These are phyloP conservation scores for Pocillopora meandrina DNA, from an alignment of 92 coral and sea anemone species.

Conservation along the genomic window DNA sequence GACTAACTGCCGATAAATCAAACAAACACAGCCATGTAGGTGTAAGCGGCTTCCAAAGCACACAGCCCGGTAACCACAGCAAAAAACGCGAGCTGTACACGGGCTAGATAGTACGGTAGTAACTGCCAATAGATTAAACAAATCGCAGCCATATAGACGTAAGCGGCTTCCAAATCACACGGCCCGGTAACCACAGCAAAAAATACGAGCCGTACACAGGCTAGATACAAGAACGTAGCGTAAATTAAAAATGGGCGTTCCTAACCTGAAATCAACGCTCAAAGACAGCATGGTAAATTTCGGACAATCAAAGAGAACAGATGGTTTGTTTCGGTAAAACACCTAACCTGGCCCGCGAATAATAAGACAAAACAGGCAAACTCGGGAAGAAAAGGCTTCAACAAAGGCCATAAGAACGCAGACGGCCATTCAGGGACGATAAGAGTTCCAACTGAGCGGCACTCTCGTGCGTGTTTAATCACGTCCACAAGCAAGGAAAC, in stretches of 20 bases:
- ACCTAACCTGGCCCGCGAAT: too few relatives aligned
- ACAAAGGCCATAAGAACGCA: too few relatives aligned
- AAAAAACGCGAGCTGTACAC: background rate
- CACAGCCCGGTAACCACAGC: too few relatives aligned
- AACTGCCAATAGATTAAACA: background rate
- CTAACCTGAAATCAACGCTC: slow-evolving; percentile 22
- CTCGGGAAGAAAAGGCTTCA: too few relatives aligned
- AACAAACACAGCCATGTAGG: too few relatives aligned
- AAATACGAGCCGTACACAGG: background rate
- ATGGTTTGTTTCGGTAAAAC: background rate
- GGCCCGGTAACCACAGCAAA: background rate
- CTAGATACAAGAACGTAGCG: background rate
- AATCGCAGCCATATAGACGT: background rate
- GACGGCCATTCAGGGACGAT: too few relatives aligned
- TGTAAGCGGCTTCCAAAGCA: too few relatives aligned
- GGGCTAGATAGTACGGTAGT: background rate
- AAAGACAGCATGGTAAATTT: slow-evolving; percentile 42
- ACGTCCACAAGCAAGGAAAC: too few relatives aligned
- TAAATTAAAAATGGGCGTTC: background rate
- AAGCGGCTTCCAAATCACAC: background rate
- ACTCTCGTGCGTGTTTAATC: too few relatives aligned
- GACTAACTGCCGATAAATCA: too few relatives aligned
- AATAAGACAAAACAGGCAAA: too few relatives aligned
- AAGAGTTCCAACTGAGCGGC: too few relatives aligned
- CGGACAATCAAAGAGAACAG: slow-evolving; percentile 39